Evolutionary conservation across 2,797 vertebrate species (phyloP), one percentile per base, ranked within the genome.

Genomic region (Hydrocynus forskahlii): DNA sequence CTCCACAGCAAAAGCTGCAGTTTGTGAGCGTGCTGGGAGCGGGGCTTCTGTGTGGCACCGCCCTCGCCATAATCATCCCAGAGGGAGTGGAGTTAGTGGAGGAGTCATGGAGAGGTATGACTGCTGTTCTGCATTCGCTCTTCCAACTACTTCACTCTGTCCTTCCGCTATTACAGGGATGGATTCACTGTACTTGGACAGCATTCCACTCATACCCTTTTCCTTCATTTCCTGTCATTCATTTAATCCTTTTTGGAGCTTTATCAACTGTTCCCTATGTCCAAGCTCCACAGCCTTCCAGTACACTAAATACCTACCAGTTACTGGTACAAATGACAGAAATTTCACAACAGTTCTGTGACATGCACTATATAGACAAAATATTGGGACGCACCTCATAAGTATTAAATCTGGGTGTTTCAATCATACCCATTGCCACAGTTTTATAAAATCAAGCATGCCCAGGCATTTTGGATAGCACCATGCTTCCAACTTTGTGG

Each of bases 1-100:
- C 57, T 43, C 80, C 78, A 40, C 81, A 95, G 92, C 85, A 84
- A 85, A 95, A 91, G 63, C 87, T 95, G 54, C 93, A 91, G 90
- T 91, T 93, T 62, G 90, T 96, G 14, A 90, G 87, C n/a, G 86
- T 93, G 80, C 87, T 94, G 79, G 93, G 95, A 25, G 95, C 94
- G 4, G 95, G 95, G 16, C 88, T 94, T 29, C 88, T 95, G 9
- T 88, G 88, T 85, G 92, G 94, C 82, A 93, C 86, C 0, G 92
- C 91, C 0, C 86, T 95, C 72, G 88, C 92, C 29, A 94, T 94
- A 67, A 91, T 90, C 86, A 92, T 95, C 84, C 93, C 94, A 0
- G 94, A 94, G 77, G 94, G 94, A 59, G 92, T 94, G 86, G 91
- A 89, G 40, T 79, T 92, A 43, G 87, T 95, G 84, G 88, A 92